Evolutionary conservation across 23 tunicate genomes (phyloP).

Genomic region (Styela plicata): DNA sequence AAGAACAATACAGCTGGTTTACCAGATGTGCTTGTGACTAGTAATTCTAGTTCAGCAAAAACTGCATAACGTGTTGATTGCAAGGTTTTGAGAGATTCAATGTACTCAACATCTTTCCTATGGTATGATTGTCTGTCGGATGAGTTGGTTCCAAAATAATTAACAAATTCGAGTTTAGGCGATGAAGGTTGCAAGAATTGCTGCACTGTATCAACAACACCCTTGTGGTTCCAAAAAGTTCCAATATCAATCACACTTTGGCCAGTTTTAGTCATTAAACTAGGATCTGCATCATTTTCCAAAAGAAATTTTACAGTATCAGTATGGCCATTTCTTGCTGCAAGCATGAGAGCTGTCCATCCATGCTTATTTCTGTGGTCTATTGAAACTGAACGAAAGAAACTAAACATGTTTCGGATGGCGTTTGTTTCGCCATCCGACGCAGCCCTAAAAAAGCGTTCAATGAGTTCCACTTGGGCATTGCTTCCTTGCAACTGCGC

Average conservation of each 20-base stretch:
- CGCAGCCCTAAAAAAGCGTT: conserved; percentile 29
- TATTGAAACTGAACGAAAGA: conserved; percentile 44
- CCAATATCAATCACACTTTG: conserved; percentile 70
- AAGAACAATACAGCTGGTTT: conserved; percentile 45
- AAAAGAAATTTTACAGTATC: conserved; percentile 43
- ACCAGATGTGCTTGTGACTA: conserved; percentile 13
- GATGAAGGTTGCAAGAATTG: conserved; percentile 36
- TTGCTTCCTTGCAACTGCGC: conserved; percentile 26
- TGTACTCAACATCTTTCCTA: conserved; percentile 51
- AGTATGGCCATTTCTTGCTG: conserved; percentile 85
- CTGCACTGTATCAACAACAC: conserved; percentile 26
- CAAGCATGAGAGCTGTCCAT: conserved; percentile 91
- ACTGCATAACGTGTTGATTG: conserved; percentile 54
- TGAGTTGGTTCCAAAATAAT: conserved; percentile 52
- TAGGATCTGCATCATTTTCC: conserved; percentile 76
- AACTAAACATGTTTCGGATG: conserved; percentile 22
- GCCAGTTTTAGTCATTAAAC: conserved; percentile 56
- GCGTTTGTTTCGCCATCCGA: conserved; percentile 29
- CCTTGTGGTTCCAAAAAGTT: conserved; percentile 63
- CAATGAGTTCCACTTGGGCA: conserved; percentile 20
- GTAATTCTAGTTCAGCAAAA: conserved; percentile 60
- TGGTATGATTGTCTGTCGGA: conserved; percentile 73
- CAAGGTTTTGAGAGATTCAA: conserved; percentile 38
- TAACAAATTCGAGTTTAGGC: conserved; percentile 49
- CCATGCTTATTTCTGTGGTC: conserved; percentile 56